These are phyloP conservation scores for Hylaea fasciaria DNA, from an alignment of 2,888 invertebrate genomes.

Conservation along the genomic window DNA sequence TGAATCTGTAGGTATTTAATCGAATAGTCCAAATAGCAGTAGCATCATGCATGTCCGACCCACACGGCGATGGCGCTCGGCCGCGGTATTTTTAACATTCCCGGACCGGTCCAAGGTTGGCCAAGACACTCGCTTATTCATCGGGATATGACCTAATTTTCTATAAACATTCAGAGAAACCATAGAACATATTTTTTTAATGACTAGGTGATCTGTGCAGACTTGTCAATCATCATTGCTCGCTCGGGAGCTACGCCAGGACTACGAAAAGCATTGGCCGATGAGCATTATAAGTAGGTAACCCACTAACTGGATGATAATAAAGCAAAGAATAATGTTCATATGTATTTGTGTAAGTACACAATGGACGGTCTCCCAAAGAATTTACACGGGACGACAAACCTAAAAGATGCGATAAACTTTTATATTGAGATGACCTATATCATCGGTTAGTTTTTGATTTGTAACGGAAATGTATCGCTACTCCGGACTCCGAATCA, in stretches of 20 bases:
- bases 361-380: no score
- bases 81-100: conserved; percentile 84
- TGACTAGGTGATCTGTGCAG: conserved; percentile 3
- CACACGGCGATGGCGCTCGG: conserved; percentile 60
- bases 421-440: background rate
- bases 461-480: conserved; percentile 21
- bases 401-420: no score
- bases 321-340: no score
- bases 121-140: conserved; percentile 81
- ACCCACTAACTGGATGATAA: no score
- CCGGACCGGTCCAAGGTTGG: conserved; percentile 83
- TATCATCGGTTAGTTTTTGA: conserved; percentile 13
- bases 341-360: no score
- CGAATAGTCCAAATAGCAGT: conserved; percentile 61
- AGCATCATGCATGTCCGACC: conserved; percentile 48
- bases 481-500: conserved; percentile 8
- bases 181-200: conserved; percentile 32
- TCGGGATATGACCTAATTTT: conserved; percentile 83
- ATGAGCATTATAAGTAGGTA: no score
- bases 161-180: conserved; percentile 65
- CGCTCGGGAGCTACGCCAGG: no score
- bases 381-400: no score
- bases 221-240: background rate
- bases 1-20: conserved; percentile 52
- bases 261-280: no score